Evolutionary conservation across 2,797 vertebrate genomes (phyloP), one percentile per base, ranked within the genome.

Genomic region (Mycteria americana): DNA sequence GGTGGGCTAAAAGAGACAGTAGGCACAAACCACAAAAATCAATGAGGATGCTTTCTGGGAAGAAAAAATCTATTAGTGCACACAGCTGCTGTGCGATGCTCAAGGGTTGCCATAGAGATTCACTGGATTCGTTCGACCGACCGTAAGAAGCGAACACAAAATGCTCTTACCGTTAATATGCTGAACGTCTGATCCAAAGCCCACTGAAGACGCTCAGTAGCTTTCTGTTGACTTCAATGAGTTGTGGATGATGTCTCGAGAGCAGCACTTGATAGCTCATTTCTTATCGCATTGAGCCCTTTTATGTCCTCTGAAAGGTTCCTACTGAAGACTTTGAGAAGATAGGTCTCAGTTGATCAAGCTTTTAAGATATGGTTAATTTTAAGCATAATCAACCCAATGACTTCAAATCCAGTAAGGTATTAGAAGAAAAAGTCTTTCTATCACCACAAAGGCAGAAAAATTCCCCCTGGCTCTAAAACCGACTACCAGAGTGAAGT

Each of bases 91-190:
- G 45, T 13, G 76, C 85, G 88, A 53, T 62, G 93, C 79, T 91
- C 77, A 5, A n/a, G 88, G 86, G 84, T 85, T 95, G 95, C 89
- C 95, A 94, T 33, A 95, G 96, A 91, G 91, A 93, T 83, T 92
- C 92, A 11, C 56, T 14, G 85, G 93, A 62, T 46, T 80, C 27
- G 1, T 87, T 9, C 2, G 21, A 39, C n/a, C 17, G 9, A 62
- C 50, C 2, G 6, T 45, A 25, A 57, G 81, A 33, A 92, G 70
- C 0, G 16, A 84, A 59, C 70, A 51, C 85, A 46, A 69, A 95
- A 82, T n/a, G 21, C 53, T 85, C 83, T 17, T 3, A 59, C 79
- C 5, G 1, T 33, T 74, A 93, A 56, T 5, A 1, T 0, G 2
- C 70, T 2, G 1, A 57, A 53, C 0, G 0, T 25, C 54, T 25